A percentile compares a stretch with the other conserved stretches of the same genome.
phyloP scores from a whole-genome alignment of 2,113 vertebrate species.

The Leucopternis melanops region DNA sequence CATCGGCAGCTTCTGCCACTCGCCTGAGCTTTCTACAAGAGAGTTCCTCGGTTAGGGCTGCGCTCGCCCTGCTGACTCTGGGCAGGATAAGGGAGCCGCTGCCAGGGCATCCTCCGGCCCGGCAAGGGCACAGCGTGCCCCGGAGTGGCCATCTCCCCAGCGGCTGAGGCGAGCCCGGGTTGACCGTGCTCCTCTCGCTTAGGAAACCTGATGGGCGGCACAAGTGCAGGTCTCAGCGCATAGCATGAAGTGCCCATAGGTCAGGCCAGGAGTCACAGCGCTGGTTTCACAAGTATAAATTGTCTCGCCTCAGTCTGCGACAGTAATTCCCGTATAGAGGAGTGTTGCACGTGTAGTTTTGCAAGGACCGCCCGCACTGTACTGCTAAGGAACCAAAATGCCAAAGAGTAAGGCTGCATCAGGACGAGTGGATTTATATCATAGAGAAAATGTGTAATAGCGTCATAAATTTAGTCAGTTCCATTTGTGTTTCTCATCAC shows the following conservation, averaged over 20 bases:
- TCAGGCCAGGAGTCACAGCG: neutral
- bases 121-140: neutral
- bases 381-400: neutral
- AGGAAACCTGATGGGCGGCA: neutral
- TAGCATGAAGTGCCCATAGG: neutral
- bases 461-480: neutral
- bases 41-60: neutral
- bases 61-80: neutral
- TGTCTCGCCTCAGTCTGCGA: neutral
- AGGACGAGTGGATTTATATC: neutral
- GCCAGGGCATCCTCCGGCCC: neutral
- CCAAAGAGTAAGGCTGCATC: neutral
- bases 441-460: neutral
- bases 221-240: neutral
- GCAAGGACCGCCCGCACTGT: neutral
- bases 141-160: neutral
- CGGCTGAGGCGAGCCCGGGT: neutral
- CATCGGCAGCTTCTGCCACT: neutral
- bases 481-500: neutral
- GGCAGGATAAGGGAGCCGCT: neutral
- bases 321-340: neutral
- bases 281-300: neutral
- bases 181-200: neutral
- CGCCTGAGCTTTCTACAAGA: neutral
- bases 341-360: rapidly evolving